Conservation (phyloP, 1,140 invertebrate genomes). For the Spodoptera frugiperda region DNA sequence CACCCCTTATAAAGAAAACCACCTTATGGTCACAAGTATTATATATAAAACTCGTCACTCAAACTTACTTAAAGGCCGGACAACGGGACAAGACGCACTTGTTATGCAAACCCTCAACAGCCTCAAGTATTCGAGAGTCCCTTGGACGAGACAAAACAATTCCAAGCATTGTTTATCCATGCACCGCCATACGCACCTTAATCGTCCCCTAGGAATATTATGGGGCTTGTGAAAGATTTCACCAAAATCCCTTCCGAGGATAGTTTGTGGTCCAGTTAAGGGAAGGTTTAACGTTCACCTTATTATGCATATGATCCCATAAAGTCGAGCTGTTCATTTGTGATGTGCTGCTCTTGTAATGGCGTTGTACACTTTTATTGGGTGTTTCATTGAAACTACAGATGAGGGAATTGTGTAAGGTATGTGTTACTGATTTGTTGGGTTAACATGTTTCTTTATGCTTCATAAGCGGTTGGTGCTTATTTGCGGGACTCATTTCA, state of each 20-base stretch:
- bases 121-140: constrained; percentile 16
- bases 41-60: constrained; percentile 13
- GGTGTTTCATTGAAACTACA: constrained; percentile 34
- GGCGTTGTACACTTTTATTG: constrained; percentile 19
- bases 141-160: constrained; percentile 32
- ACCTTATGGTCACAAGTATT: background rate
- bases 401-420: constrained; percentile 24
- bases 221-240: constrained; percentile 41
- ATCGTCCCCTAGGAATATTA: constrained; percentile 41
- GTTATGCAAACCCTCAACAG: constrained; percentile 8
- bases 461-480: too few species aligned
- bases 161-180: constrained; percentile 45
- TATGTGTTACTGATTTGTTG: background rate
- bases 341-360: background rate
- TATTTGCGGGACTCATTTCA: too few species aligned
- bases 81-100: constrained; percentile 28
- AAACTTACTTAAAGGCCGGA: constrained; percentile 31
- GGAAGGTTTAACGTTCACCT: constrained; percentile 31
- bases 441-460: background rate
- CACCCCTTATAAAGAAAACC: background rate
- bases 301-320: constrained; percentile 44
- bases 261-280: constrained; percentile 31
- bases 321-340: constrained; percentile 42
- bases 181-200: constrained; percentile 21
- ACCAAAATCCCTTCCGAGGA: constrained; percentile 37